Evolutionary conservation across 2,888 invertebrate species (phyloP), one percentile per base, ranked within the genome.

Genomic region (Busseola fusca): DNA sequence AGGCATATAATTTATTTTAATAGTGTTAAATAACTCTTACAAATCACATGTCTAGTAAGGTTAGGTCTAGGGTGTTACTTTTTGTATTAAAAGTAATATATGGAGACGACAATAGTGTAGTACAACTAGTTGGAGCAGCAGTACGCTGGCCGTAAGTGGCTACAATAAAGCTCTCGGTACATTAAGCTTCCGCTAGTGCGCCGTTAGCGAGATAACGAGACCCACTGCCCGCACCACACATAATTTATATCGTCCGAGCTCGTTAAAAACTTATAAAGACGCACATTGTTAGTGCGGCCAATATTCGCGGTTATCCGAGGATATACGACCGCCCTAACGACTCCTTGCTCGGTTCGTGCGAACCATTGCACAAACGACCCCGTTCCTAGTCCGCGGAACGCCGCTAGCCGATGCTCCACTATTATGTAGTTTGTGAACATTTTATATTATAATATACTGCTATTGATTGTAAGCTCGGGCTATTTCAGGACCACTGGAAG

Each of bases 201-300:
- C 94, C 92, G 94, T 95, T 94, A 94, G 93, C 91, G 92, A 95
- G 95, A 94, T 95, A 95, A 95, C 95, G 95, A 95, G 95, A 94
- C 93, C 95, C 93, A 92, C 90, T 93, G 93, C 92, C 93, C 93
- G 93, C 91, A 92, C 91, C 92, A 91, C 93, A 94, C 95, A 94
- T 95, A 95, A 95, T 95, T 95, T 95, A 95, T 95, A 94, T 94
- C 94, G 95, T 92, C 93, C 92, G 92, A 94, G 94, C 95, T 95
- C 95, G 95, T 95, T 95, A 95, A 95, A 95, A 95, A 95, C 95
- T 95, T 95, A 95, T 95, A 95, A 95, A 95, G 95, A 95, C 94
- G 95, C 94, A 95, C 95, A 95, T 95, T 95, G 95, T 95, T 95
- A 95, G 94, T 90, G 92, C 89, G 92, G 94, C 94, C 95, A 95